These are phyloP conservation scores for Masticophis lateralis DNA, from an alignment of 2,797 vertebrate species.

Conservation along the genomic window DNA sequence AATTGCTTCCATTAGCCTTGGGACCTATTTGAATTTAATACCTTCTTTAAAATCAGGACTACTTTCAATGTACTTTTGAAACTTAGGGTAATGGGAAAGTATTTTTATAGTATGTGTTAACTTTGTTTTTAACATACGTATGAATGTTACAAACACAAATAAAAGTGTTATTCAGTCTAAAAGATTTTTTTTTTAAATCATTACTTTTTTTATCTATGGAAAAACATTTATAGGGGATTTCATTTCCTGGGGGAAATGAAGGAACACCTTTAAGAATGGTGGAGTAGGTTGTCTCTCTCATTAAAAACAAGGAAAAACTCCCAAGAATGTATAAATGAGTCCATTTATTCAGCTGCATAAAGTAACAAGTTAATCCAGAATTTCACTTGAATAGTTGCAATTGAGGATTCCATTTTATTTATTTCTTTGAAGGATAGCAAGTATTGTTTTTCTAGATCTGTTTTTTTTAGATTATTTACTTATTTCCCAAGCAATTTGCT, in stretches of 20 bases:
- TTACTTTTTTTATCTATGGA: constrained; percentile 42
- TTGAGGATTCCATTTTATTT: neutral
- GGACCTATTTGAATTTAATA: constrained; percentile 82
- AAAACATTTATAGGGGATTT: constrained; percentile 12
- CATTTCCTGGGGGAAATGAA: neutral
- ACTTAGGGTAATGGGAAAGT: constrained; percentile 76
- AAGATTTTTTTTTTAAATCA: constrained; percentile 39
- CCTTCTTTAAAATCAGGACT: constrained; percentile 75
- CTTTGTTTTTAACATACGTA: constrained; percentile 74
- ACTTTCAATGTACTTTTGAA: constrained; percentile 77
- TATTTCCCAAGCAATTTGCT: neutral
- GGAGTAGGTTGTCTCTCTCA: accelerated
- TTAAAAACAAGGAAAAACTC: constrained; percentile 7
- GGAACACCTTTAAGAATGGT: neutral
- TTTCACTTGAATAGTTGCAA: neutral
- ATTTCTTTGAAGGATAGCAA: neutral
- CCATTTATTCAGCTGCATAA: accelerated
- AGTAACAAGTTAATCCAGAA: neutral
- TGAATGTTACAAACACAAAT: constrained; percentile 68
- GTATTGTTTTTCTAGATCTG: neutral
- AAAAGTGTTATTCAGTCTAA: constrained; percentile 54
- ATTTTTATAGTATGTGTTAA: constrained; percentile 68
- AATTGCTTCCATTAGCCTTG: constrained; percentile 84
- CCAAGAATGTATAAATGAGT: neutral
- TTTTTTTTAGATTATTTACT: neutral